Base-by-base conservation (phyloP, 2,113 vertebrate species). In the Aplodontia rufa region DNA sequence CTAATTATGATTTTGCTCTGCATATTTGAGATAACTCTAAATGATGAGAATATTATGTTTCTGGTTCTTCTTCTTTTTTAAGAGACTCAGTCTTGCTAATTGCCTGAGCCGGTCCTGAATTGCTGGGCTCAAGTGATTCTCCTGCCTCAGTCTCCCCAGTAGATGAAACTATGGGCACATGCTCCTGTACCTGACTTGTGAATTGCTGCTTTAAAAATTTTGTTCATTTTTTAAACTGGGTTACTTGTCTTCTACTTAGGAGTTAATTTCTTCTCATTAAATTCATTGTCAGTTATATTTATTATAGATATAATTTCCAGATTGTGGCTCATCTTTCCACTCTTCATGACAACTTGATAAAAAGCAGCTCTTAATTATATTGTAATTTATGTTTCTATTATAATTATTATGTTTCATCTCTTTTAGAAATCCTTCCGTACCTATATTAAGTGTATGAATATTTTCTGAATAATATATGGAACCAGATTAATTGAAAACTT, bases 391-490 rank as follows among this genome's bases (percentile, higher is more conserved):
- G 3, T 90, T 64, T 78, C 26, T 78, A 71, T 58, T 72, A 66
- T 62, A 91, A 78, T 78, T 82, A 72, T 45, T 32, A 60, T 75
- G 86, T 87, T n/a, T 32, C 37, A 79, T 78, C 40, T 64, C 69
- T 51, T 81, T 74, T 72, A 81, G 60, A 92, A 93, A 45, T 87
- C 19, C 40, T 81, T 81, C 42, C 37, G 69, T 53, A 76, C 9
- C 14, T 85, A 45, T 47, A 78, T 49, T 66, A 85, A 75, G 9
- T 76, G 45, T 66, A 28, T 68, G 85, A 45, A 78, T 87, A 55
- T 78, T 92, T 92, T 94, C 60, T 71, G 42, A 92, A 83, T 80
- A 66, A 88, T 30, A 51, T 88, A 80, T 55, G 83, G 79, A 82
- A 24, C 6, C 22, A 91, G 88, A 47, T 85, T 94, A 92, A 89